These are phyloP conservation scores for Acomys russatus DNA, from an alignment of 2,797 vertebrate species.

Conservation along the genomic window DNA sequence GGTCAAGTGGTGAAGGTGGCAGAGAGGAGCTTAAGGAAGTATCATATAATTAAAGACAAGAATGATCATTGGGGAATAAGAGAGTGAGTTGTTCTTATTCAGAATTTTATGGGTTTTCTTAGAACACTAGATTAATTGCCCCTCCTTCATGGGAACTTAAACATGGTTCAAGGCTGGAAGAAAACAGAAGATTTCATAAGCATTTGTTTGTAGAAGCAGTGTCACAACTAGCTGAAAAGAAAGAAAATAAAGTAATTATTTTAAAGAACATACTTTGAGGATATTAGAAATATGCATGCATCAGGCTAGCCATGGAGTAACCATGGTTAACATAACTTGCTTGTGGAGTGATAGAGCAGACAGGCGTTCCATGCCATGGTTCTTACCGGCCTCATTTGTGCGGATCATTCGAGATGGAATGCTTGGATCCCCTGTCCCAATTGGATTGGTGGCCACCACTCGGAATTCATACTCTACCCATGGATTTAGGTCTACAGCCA, in stretches of 20 bases:
- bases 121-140: slow-evolving; percentile 21
- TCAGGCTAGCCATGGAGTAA: not conserved
- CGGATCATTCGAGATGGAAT: slow-evolving; percentile 94
- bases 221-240: not conserved
- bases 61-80: not conserved
- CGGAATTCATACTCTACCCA: slow-evolving; percentile 99
- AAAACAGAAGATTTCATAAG: not conserved
- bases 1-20: not conserved
- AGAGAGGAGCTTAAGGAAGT: not conserved
- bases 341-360: not conserved
- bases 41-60: not conserved
- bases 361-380: not conserved
- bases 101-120: not conserved
- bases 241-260: not conserved
- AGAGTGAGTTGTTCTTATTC: not conserved
- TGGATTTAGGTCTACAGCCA: slow-evolving; percentile 97
- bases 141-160: not conserved
- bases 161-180: not conserved
- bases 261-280: slow-evolving; percentile 1
- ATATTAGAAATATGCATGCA: not conserved
- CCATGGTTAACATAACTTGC: not conserved
- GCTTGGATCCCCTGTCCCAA: slow-evolving; percentile 98
- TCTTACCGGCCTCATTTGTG: slow-evolving; percentile 97
- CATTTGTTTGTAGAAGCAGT: not conserved
- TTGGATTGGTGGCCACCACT: slow-evolving; percentile 96